These are phyloP conservation scores for Diogma glabrata DNA, from an alignment of 2,888 invertebrate genomes.

Conservation along the genomic window DNA sequence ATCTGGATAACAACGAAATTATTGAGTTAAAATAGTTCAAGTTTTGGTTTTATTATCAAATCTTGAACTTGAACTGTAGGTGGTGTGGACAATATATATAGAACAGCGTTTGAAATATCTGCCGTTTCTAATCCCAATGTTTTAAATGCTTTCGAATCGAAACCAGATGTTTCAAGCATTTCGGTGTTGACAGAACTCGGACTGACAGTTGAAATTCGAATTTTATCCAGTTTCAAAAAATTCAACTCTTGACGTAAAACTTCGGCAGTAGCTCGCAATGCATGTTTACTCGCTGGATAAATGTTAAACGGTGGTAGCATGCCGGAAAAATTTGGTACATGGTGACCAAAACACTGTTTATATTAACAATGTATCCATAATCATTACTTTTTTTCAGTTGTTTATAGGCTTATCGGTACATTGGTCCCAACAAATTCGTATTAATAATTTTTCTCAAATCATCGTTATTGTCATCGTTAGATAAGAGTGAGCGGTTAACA, in stretches of 20 bases:
- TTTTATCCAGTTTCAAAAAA: constrained; percentile 7
- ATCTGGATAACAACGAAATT: no score
- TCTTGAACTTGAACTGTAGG: constrained; percentile 1
- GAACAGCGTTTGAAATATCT: not conserved
- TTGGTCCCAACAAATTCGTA: constrained; percentile 35
- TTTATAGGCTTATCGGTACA: constrained; percentile 35
- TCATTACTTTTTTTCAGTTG: constrained; percentile 37
- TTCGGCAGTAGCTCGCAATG: constrained; percentile 29
- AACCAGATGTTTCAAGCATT: no score
- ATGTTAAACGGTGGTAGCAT: constrained; percentile 21
- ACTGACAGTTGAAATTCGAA: constrained; percentile 5
- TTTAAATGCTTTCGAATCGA: no score
- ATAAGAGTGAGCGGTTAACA: constrained; percentile 17
- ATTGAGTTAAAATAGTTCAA: no score
- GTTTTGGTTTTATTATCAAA: constrained; percentile 4
- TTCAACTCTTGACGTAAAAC: constrained; percentile 29
- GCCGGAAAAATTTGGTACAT: constrained; percentile 28
- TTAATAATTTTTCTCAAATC: constrained; percentile 32
- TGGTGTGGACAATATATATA: not conserved
- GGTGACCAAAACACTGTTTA: constrained; percentile 40
- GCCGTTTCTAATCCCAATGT: not conserved
- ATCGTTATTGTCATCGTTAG: constrained; percentile 19
- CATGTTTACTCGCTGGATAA: constrained; percentile 28
- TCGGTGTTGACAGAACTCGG: constrained; percentile 1
- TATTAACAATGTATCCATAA: constrained; percentile 37